Conservation (phyloP, 2,797 vertebrate species). For the Melanotaenia nigrans region DNA sequence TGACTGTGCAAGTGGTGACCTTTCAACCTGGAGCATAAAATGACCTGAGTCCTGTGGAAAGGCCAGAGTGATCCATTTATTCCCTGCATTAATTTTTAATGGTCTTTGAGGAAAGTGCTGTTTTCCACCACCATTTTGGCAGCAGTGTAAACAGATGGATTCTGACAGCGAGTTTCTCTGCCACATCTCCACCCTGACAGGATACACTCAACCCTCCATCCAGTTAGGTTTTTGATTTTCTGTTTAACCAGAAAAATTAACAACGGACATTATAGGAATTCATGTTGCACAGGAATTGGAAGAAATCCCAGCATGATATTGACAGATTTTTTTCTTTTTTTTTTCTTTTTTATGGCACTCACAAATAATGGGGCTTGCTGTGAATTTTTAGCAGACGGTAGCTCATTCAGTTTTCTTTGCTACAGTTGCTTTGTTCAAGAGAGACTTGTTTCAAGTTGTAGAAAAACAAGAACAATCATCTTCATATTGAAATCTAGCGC, state of each 20-base stretch:
- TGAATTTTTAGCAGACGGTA: slow-evolving; percentile 20
- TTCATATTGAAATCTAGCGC: slow-evolving; percentile 12
- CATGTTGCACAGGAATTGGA: slow-evolving; percentile 45
- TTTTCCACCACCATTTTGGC: slow-evolving; percentile 66
- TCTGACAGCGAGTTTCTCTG: slow-evolving; percentile 61
- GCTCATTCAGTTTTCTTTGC: slow-evolving; percentile 31
- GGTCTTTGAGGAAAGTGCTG: slow-evolving; percentile 63
- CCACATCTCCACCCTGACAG: slow-evolving; percentile 56
- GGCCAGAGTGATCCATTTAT: slow-evolving; percentile 44
- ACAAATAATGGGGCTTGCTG: slow-evolving; percentile 40
- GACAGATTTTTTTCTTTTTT: slow-evolving; percentile 34
- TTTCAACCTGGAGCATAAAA: slow-evolving; percentile 44
- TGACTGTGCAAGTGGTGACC: slow-evolving; percentile 48
- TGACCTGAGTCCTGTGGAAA: slow-evolving; percentile 42
- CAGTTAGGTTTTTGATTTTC: slow-evolving; percentile 10
- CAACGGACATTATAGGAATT: slow-evolving; percentile 52
- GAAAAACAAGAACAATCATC: slow-evolving; percentile 29
- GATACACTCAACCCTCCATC: slow-evolving; percentile 41
- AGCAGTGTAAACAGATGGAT: slow-evolving; percentile 71
- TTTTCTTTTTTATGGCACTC: slow-evolving; percentile 12
- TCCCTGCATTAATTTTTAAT: slow-evolving; percentile 70
- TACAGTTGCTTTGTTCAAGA: slow-evolving; percentile 38
- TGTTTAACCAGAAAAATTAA: slow-evolving; percentile 55
- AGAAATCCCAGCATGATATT: slow-evolving; percentile 48
- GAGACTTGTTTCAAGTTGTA: slow-evolving; percentile 37